Conservation (phyloP, 2,888 invertebrate species). For the Drosophila rubida region DNA sequence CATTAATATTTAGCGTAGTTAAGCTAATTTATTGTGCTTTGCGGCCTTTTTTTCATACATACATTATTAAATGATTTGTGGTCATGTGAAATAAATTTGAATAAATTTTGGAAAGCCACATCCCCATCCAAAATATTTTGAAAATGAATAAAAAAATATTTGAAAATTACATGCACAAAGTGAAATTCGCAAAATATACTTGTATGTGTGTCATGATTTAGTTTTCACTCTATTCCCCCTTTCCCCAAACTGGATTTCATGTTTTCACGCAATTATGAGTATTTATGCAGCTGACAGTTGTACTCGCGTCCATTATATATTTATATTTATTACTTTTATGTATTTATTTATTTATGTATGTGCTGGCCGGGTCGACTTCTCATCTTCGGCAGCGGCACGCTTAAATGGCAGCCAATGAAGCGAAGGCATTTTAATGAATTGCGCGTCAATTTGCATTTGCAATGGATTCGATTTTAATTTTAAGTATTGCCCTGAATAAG, state of each 20-base stretch:
- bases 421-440: constrained; percentile 74
- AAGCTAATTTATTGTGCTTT: constrained; percentile 44
- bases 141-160: constrained; percentile 39
- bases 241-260: constrained; percentile 1
- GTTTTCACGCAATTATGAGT: background rate
- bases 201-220: background rate
- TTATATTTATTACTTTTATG: constrained; percentile 19
- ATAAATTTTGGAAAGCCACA: constrained; percentile 40
- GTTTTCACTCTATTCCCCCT: background rate
- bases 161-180: background rate
- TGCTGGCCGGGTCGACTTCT: constrained; percentile 30
- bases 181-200: background rate
- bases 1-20: constrained; percentile 55
- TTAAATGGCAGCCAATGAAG: constrained; percentile 68
- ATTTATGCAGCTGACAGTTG: background rate
- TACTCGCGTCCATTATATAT: constrained; percentile 2
- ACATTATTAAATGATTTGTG: constrained; percentile 52
- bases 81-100: constrained; percentile 39
- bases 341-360: constrained; percentile 43
- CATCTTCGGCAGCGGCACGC: constrained; percentile 31
- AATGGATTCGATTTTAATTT: constrained; percentile 55
- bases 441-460: constrained; percentile 61
- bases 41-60: constrained; percentile 14
- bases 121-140: constrained; percentile 8
- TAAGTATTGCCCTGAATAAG: background rate